phyloP scores from a whole-genome alignment of 2,888 invertebrate species.

The Tenthredo livida region DNA sequence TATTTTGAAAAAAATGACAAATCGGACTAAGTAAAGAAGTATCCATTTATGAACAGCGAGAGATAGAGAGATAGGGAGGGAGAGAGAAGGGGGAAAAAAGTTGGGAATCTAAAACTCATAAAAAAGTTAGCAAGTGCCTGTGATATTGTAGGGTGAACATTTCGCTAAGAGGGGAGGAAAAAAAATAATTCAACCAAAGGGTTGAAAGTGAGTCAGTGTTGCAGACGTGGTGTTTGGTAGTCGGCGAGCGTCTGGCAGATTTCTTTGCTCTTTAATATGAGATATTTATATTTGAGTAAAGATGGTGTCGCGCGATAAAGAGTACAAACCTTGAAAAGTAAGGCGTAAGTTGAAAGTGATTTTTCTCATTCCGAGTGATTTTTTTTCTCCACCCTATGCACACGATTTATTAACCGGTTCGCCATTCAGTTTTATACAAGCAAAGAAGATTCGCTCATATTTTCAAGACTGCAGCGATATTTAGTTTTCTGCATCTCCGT shows the following conservation, averaged over 20 bases:
- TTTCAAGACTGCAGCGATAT: conserved; percentile 30
- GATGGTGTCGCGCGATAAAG: conserved; percentile 12
- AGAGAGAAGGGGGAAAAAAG: not conserved
- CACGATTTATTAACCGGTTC: not conserved
- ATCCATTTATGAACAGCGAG: conserved; percentile 27
- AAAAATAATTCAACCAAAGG: conserved; percentile 61
- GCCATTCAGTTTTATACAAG: not conserved
- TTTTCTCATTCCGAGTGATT: not conserved
- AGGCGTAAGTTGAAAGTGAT: not conserved
- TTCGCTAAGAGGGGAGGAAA: conserved; percentile 50
- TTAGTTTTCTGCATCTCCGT: conserved; percentile 35
- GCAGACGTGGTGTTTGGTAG: conserved; percentile 56
- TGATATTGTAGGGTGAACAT: conserved; percentile 45
- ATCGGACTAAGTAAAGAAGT: not conserved
- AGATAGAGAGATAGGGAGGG: not conserved
- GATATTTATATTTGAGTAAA: conserved; percentile 46
- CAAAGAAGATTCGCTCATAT: not conserved
- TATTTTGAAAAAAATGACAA: not conserved
- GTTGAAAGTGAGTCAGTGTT: conserved; percentile 73
- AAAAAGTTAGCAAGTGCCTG: conserved; percentile 48
- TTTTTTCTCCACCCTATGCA: not conserved
- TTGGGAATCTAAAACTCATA: conserved; percentile 46
- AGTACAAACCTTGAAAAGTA: not conserved
- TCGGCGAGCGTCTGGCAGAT: conserved; percentile 54
- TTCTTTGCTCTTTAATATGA: conserved; percentile 33